phyloP scores from a whole-genome alignment of 2,888 invertebrate species.

The Brachyopa scutellaris region DNA sequence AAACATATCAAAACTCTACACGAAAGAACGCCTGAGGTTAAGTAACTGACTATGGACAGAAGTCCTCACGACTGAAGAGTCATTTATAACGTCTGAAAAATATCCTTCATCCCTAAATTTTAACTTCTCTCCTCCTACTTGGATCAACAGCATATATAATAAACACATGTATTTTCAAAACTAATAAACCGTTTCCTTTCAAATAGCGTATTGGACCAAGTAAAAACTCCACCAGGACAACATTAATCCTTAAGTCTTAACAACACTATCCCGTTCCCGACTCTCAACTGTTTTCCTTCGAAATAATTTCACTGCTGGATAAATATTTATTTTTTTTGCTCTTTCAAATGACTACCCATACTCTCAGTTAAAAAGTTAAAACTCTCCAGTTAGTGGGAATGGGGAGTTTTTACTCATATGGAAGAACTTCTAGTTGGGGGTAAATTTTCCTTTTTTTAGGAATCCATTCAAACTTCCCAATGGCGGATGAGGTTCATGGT shows the following conservation, averaged over 20 bases:
- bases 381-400: slow-evolving; percentile 25
- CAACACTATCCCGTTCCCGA: background rate
- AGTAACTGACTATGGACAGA: no score
- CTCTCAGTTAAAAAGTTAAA: slow-evolving; percentile 39
- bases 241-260: slow-evolving; percentile 20
- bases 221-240: slow-evolving; percentile 30
- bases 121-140: background rate
- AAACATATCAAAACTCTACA: no score
- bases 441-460: slow-evolving; percentile 36
- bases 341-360: slow-evolving; percentile 46
- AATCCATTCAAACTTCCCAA: slow-evolving; percentile 33
- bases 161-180: slow-evolving; percentile 7
- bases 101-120: no score
- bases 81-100: no score
- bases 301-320: slow-evolving; percentile 59
- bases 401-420: no score
- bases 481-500: slow-evolving; percentile 44
- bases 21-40: no score
- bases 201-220: slow-evolving; percentile 19
- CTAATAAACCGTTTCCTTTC: slow-evolving; percentile 35
- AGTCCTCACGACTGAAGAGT: no score
- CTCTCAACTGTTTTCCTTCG: slow-evolving; percentile 3
- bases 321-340: slow-evolving; percentile 64
- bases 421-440: slow-evolving; percentile 28
- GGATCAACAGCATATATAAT: background rate